A percentile compares a stretch with the other conserved stretches of the same genome.
Conservation (phyloP, 2,113 vertebrate species). For the Percina caprodes region DNA sequence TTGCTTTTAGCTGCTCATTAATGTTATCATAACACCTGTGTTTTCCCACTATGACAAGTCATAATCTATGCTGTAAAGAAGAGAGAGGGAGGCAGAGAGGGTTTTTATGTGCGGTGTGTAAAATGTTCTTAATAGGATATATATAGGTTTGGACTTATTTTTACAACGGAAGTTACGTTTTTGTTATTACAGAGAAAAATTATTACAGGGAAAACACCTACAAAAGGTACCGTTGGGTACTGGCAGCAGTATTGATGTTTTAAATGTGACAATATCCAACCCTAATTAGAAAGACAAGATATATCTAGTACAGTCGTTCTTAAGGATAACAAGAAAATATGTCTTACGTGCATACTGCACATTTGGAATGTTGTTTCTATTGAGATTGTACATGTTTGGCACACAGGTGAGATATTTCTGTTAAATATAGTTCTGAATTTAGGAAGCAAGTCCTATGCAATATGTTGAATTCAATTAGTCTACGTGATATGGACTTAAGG, state of each 20-base stretch:
- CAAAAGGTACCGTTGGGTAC: too few species aligned
- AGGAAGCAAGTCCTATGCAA: background rate
- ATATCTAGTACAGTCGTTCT: background rate
- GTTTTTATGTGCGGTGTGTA: too few species aligned
- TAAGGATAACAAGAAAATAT: background rate
- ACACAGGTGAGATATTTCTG: background rate
- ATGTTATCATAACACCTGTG: background rate
- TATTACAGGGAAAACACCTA: too few species aligned
- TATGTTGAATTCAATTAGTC: background rate
- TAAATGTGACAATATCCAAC: too few species aligned
- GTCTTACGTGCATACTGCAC: too few species aligned
- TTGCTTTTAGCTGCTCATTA: background rate
- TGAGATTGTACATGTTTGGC: background rate
- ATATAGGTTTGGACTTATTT: too few species aligned
- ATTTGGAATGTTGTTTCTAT: background rate
- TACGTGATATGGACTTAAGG: background rate
- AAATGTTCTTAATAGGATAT: too few species aligned
- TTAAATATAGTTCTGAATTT: background rate
- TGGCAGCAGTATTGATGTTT: too few species aligned
- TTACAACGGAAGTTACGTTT: too few species aligned
- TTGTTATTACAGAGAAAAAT: too few species aligned
- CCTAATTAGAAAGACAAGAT: too few species aligned
- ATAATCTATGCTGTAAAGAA: background rate
- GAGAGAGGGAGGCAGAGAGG: too few species aligned
- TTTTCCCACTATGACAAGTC: background rate